These are phyloP conservation scores for Tetrapedia diversipes DNA, from an alignment of 2,888 invertebrate genomes.

Conservation along the genomic window DNA sequence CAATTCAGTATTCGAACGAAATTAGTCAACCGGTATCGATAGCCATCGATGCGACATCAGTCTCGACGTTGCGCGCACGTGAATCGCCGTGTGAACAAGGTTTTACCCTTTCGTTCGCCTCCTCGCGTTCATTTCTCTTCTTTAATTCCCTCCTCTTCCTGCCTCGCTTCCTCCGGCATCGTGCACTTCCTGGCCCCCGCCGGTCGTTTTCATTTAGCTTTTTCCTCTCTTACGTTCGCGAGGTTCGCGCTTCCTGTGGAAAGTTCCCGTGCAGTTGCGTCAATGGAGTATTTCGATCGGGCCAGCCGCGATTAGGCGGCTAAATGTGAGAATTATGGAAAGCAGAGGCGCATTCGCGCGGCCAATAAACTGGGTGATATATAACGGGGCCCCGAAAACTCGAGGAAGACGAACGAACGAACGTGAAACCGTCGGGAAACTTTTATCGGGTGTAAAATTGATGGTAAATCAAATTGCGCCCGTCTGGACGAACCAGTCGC, in stretches of 20 bases:
- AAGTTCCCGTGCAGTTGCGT: slow-evolving; percentile 68
- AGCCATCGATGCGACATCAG: too few relatives aligned
- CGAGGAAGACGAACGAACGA: slow-evolving; percentile 27
- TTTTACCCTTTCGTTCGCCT: too few relatives aligned
- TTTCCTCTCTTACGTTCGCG: slow-evolving; percentile 22
- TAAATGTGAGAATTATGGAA: slow-evolving; percentile 79
- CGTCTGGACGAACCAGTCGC: neutral
- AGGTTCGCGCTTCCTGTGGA: slow-evolving; percentile 63
- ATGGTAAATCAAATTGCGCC: slow-evolving; percentile 47
- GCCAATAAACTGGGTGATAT: slow-evolving; percentile 60
- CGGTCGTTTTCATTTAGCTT: slow-evolving; percentile 13
- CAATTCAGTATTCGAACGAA: too few relatives aligned
- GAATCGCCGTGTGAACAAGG: too few relatives aligned
- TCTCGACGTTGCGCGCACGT: too few relatives aligned
- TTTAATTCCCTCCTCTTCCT: neutral
- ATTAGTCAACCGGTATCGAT: too few relatives aligned
- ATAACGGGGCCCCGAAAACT: slow-evolving; percentile 43
- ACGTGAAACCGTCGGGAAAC: slow-evolving; percentile 43
- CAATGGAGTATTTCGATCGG: slow-evolving; percentile 63
- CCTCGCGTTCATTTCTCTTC: too few relatives aligned
- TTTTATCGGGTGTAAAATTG: slow-evolving; percentile 58
- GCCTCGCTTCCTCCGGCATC: neutral
- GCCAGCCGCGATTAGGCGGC: slow-evolving; percentile 69
- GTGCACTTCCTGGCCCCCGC: neutral
- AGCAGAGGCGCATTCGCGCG: slow-evolving; percentile 62